Base-by-base conservation (phyloP, 2,113 vertebrate genomes). In the Pteropus alecto region DNA sequence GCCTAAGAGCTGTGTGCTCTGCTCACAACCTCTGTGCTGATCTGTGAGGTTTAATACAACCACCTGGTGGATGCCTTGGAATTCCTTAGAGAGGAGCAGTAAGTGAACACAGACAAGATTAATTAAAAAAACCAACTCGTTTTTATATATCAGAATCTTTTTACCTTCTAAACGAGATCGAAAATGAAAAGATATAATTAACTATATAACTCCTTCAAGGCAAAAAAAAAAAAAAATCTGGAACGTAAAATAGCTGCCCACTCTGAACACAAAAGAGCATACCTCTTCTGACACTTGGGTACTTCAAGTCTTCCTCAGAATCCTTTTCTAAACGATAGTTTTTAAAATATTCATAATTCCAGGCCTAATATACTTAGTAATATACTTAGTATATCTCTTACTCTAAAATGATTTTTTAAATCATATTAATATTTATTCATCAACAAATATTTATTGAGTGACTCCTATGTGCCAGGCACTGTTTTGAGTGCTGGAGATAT, bases 131-230 rank as follows among this genome's bases (percentile, higher is more conserved):
- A 35, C 12, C 6, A 68, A 86, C 67, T 87, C 5, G 35, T 65
- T 70, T 93, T 92, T 78, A 67, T 41, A n/a, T 12, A 54, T 43
- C 30, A 70, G 33, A 93, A 8, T 88, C 33, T 77, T 78, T 94
- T 77, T 51, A 82, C 30, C 46, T 83, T 89, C 24, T 82, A 71
- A 93, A 60, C 30, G 65, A 81, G 19, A 83, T 33, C 68, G 11
- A 87, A 86, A 83, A 94, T 60, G n/a, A 73, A 87, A 71, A 79
- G 15, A 67, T 82, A 51, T 94, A 96, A 70, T 58, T 22, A 93
- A 85, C 30, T 33, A 63, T 18, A 56, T 22, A 3, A 35, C 30
- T 79, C 30, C 51, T 97, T 89, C 46, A 38, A 88, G 43, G 19
- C 48, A 87, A 92, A 81, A 96, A 56, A 26, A 28, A 61, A 24